Evolutionary conservation across 1,140 invertebrate genomes (phyloP), one percentile per base, ranked within the genome.

Genomic region (Akabosia matsudoensis): DNA sequence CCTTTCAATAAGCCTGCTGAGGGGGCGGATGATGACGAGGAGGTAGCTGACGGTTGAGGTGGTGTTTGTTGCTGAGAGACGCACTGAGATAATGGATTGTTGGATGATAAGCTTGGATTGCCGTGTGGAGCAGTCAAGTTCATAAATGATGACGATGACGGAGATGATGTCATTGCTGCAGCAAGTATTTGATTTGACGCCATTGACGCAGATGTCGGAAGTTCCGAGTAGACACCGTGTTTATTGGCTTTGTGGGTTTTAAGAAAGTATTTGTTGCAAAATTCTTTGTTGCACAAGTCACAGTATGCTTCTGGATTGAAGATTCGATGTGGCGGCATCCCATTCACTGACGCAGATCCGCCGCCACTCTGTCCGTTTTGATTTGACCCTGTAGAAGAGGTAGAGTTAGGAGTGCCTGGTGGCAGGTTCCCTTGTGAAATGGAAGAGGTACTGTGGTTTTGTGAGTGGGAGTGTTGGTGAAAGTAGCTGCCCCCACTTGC

Each of bases 221-320:
- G 86, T 84, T 96, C 94, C 31, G 97, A 92, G 83, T 97, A 94
- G 73, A 96, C 95, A 13, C 94, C 94, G 83, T 97, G 95, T 82
- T 96, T 97, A 84, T 97, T 97, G 0, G 94, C 94, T 84, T 95
- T 95, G 87, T 97, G 95, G 31, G 97, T 99, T 86, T 98, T 98
- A 1, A 99, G 87, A 84, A 99, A 99, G 86, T 99, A 99, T 85
- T 99, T 99, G 88, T 99, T 99, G 87, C 97, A 99, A 83, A 98
- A 97, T 85, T 99, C 97, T 85, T 99, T 99, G 86, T 98, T 97
- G 87, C 97, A 99, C 52, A 96, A 81, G 80, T 87, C 86, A 83
- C 88, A 90, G 84, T 97, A 98, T 2, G 97, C 96, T 86, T 97
- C 96, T 28, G 91, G 92, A 85, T 98, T 97, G 83, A 97, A 97